Conservation (phyloP, 2,113 vertebrate species). For the Marmota monax region DNA sequence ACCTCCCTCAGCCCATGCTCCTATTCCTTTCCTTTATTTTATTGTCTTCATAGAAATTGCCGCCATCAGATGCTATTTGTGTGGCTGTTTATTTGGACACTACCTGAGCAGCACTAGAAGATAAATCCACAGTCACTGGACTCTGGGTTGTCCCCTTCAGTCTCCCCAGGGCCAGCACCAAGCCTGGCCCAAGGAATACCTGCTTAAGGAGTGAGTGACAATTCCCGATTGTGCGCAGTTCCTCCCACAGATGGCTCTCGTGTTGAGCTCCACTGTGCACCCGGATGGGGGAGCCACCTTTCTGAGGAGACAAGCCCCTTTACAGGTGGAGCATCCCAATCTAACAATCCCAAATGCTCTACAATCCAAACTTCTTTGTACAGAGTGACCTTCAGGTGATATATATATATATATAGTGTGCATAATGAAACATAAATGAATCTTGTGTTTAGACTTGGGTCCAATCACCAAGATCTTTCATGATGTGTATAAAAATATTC, state of each 20-base stretch:
- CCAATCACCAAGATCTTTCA: neutral
- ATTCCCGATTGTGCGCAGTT: neutral
- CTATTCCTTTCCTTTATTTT: neutral
- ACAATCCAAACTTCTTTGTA: neutral
- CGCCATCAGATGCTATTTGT: neutral
- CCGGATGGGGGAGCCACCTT: neutral
- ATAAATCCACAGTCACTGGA: neutral
- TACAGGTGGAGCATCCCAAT: too few species aligned
- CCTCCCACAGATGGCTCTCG: neutral
- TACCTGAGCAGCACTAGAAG: neutral
- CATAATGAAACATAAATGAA: neutral
- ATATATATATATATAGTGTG: neutral
- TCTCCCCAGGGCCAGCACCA: neutral
- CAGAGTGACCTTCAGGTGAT: too few species aligned
- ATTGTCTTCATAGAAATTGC: neutral
- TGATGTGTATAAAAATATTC: neutral
- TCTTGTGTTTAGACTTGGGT: neutral
- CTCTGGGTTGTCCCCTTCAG: neutral
- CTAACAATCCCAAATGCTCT: neutral
- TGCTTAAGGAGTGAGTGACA: neutral
- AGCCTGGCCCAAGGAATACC: neutral
- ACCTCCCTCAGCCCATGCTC: neutral
- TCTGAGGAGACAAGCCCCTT: too few species aligned
- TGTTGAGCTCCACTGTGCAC: neutral
- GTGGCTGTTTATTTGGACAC: too few species aligned